Evolutionary conservation across 2,113 vertebrate species (phyloP), one percentile per base, ranked within the genome.

Genomic region (Pogona vitticeps): DNA sequence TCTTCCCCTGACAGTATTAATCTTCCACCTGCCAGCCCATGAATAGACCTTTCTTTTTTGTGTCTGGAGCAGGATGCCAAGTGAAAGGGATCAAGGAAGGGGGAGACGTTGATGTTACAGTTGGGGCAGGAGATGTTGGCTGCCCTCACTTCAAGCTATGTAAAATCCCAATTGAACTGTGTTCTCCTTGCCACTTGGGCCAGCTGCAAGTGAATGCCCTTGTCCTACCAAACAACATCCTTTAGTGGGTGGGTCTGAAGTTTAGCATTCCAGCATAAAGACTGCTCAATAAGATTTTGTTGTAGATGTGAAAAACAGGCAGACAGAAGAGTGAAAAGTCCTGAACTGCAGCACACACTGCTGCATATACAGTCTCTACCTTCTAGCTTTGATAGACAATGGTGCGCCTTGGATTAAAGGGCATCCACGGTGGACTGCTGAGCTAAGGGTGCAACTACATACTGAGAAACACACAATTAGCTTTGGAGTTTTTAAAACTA

Each of bases 21-120:
- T 91, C 91, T 93, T 93, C 89, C 86, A 91, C 93, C 90, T 94
- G 90, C 92, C 86, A 91, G 89, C 82, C 86, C 77, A 75, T 92
- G 93, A 94, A 95, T 86, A 93, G 91, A 80, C 80, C 92, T 90
- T 79, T 92, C 92, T 94, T 79, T n/a, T 84, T 81, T 90, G 65
- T 13, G 56, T 71, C 80, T 90, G 88, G 77, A 92, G 63, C n/a
- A 75, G 0, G 0, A n/a, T 94, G 91, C 87, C 90, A 93, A 93
- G 88, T 31, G 82, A 89, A 91, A 63, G 40, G 81, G 71, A 70
- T 70, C 76, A 36, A 78, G 75, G 81, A 87, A 80, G 59, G 14
- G 78, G 59, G 85, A 46, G 0, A 5, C 46, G 28, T 40, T 70
- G 36, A 58, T 52, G 40, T 63, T 86, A 81, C 88, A 88, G 89